Conservation (phyloP, 2,888 invertebrate species). For the Stenurella melanura region DNA sequence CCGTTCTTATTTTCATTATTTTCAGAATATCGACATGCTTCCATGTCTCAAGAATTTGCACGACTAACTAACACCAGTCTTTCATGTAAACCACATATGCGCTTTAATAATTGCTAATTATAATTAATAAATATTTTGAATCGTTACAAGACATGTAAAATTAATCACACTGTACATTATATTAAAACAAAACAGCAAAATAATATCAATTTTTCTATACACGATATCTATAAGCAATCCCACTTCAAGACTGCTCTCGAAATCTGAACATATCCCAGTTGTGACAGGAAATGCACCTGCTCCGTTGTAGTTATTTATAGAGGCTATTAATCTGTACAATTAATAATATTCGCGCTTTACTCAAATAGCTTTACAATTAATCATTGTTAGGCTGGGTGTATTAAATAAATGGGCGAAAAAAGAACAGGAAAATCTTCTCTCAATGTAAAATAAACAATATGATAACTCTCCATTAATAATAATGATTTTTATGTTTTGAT, state of each 20-base stretch:
- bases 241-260: neutral
- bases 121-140: no score
- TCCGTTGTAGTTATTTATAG: slow-evolving; percentile 51
- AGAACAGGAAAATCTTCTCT: slow-evolving; percentile 22
- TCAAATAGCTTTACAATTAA: slow-evolving; percentile 59
- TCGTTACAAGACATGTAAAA: no score
- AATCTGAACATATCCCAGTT: slow-evolving; percentile 27
- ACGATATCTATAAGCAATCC: neutral
- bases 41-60: no score
- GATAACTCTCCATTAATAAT: slow-evolving; percentile 21
- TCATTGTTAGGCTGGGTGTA: slow-evolving; percentile 58
- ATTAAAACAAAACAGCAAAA: neutral
- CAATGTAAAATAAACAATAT: slow-evolving; percentile 18
- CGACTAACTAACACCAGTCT: no score
- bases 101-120: no score
- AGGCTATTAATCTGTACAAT: slow-evolving; percentile 59
- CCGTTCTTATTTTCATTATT: no score
- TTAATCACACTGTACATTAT: neutral
- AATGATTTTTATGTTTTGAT: slow-evolving; percentile 26
- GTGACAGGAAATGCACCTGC: slow-evolving; percentile 45
- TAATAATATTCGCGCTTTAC: slow-evolving; percentile 59
- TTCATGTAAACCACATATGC: no score
- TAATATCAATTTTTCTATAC: neutral
- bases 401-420: slow-evolving; percentile 50
- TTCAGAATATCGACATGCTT: no score